Percentiles rank a stretch among this genome's conserved stretches.
These are phyloP conservation scores for Temnopleurus reevesii DNA, from an alignment of 53 echinoderm and acorn worm species.

Conservation along the genomic window DNA sequence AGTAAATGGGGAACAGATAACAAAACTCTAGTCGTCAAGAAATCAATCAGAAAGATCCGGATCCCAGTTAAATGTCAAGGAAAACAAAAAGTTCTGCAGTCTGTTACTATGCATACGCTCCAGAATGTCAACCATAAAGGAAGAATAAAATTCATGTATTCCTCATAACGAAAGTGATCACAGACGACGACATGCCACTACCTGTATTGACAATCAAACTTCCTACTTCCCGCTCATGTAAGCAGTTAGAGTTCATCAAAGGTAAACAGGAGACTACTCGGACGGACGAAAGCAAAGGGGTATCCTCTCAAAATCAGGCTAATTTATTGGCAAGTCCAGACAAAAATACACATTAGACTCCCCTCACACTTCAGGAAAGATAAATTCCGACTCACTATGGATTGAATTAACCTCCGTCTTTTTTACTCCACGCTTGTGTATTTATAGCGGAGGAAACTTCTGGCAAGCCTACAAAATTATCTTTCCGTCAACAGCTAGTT, in stretches of 20 bases:
- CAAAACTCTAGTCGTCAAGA: not conserved
- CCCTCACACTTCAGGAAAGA: slow-evolving; percentile 38
- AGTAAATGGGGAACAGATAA: not conserved
- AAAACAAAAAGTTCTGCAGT: not conserved
- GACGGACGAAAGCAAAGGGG: not conserved
- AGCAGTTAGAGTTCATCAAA: not conserved
- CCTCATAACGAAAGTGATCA: slow-evolving; percentile 29
- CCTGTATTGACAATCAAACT: not conserved
- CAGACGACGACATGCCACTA: not conserved
- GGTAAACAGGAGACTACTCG: not conserved
- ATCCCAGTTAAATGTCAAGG: slow-evolving; percentile 20
- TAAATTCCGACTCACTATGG: not conserved
- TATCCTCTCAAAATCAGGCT: not conserved
- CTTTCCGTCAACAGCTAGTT: slow-evolving; percentile 38
- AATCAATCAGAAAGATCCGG: not conserved
- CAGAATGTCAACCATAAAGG: not conserved
- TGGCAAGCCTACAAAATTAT: slow-evolving; percentile 34
- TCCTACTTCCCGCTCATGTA: not conserved
- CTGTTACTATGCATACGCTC: not conserved
- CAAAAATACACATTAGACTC: not conserved
- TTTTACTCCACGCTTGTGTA: slow-evolving; percentile 1
- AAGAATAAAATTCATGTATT: slow-evolving; percentile 25
- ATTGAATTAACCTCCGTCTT: slow-evolving; percentile 1
- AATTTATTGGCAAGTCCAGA: slow-evolving; percentile 9
- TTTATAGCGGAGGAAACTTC: slow-evolving; percentile 51